Percentiles rank a stretch among this genome's conserved stretches.
Evolutionary conservation across 1,140 invertebrate species (phyloP).

Genomic region (Choristoneura fumiferana): DNA sequence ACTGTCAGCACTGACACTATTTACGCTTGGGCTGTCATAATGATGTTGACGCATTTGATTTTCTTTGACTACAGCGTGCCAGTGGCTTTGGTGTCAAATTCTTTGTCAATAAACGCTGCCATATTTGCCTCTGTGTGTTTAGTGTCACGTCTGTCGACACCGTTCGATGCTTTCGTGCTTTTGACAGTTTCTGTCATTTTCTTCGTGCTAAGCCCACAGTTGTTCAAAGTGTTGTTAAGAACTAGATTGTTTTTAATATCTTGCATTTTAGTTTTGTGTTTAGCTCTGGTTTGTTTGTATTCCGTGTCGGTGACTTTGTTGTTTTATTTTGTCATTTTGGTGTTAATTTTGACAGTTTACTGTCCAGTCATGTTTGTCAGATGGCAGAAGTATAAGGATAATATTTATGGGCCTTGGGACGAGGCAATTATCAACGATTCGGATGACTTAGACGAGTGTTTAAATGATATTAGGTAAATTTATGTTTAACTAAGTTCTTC

Average conservation of each 20-base stretch:
- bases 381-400: conserved; percentile 93
- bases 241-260: conserved; percentile 54
- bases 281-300: conserved; percentile 78
- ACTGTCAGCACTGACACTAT: conserved; percentile 98
- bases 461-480: conserved; percentile 18
- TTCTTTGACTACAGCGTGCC: conserved; percentile 95
- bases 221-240: conserved; percentile 82
- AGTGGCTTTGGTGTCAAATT: conserved; percentile 89
- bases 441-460: conserved; percentile 72
- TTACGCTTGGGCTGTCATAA: conserved; percentile 92
- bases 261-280: conserved; percentile 43
- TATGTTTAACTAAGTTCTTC: too few relatives aligned
- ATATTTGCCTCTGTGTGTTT: conserved; percentile 96
- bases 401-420: conserved; percentile 98
- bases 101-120: conserved; percentile 92
- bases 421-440: conserved; percentile 87
- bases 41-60: conserved; percentile 92
- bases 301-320: conserved; percentile 80
- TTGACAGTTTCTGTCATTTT: conserved; percentile 91
- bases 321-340: conserved; percentile 80
- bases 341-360: conserved; percentile 83
- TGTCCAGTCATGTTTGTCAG: conserved; percentile 90
- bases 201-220: conserved; percentile 93
- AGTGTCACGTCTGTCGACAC: conserved; percentile 91
- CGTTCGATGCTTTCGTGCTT: conserved; percentile 92